These are phyloP conservation scores for Zosterops japonicus DNA, from an alignment of 2,113 vertebrate species.

Conservation along the genomic window DNA sequence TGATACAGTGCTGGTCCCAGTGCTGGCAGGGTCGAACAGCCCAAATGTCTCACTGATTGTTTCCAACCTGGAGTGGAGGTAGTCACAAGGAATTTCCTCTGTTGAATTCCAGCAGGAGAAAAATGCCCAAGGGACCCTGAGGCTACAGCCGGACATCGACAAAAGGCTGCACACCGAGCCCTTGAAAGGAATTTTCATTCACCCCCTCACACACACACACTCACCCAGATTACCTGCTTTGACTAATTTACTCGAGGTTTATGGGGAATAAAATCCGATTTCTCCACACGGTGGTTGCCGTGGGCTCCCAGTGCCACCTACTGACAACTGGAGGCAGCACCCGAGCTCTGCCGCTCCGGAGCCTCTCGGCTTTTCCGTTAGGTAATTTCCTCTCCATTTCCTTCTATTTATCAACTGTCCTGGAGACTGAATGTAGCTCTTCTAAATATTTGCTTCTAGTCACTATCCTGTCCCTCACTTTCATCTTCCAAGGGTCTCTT, in stretches of 20 bases:
- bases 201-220: not conserved
- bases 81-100: not conserved
- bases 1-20: accelerated
- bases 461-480: not conserved
- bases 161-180: not conserved
- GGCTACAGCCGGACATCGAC: not conserved
- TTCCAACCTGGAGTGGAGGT: not conserved
- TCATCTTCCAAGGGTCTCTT: not conserved
- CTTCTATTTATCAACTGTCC: conserved; percentile 12
- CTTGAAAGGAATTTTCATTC: not conserved
- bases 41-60: not conserved
- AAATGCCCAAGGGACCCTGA: not conserved
- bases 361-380: not conserved
- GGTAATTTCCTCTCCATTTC: conserved; percentile 37
- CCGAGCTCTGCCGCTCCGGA: not conserved
- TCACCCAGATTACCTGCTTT: not conserved
- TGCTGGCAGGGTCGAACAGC: not conserved
- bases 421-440: not conserved
- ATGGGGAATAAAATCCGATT: not conserved
- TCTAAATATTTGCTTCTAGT: not conserved
- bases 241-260: not conserved
- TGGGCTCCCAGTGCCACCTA: conserved; percentile 37
- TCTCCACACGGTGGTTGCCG: not conserved
- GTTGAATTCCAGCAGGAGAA: not conserved
- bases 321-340: not conserved